These are phyloP conservation scores for Cottus gobio DNA, from an alignment of 2,113 vertebrate genomes.

Conservation along the genomic window DNA sequence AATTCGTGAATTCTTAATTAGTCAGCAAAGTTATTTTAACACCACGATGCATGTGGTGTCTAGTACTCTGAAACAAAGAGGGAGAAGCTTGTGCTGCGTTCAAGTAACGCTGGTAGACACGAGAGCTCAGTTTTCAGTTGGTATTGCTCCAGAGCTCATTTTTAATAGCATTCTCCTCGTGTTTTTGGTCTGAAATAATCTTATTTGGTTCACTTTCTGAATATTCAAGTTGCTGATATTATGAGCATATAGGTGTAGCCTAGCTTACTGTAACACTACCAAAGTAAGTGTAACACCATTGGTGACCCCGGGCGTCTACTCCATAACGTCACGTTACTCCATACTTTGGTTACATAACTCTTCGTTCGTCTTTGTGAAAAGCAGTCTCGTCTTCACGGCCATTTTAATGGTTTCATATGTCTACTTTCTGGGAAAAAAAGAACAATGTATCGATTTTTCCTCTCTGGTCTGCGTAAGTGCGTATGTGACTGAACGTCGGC, in stretches of 20 bases:
- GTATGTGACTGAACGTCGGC: neutral
- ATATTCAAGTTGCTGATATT: neutral
- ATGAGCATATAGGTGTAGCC: neutral
- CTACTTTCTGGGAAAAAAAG: neutral
- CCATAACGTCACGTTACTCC: neutral
- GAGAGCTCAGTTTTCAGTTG: neutral
- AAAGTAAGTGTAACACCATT: neutral
- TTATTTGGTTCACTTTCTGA: neutral
- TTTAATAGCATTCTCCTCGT: neutral
- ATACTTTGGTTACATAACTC: neutral
- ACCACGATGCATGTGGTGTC: slow-evolving; percentile 11
- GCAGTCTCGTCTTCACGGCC: neutral
- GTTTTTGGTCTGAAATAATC: neutral
- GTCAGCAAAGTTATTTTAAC: slow-evolving; percentile 32
- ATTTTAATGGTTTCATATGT: no score
- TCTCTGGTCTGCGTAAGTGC: neutral
- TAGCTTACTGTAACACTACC: neutral
- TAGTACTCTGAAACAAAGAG: slow-evolving; percentile 32
- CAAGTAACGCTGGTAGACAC: neutral
- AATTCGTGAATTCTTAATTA: slow-evolving; percentile 2
- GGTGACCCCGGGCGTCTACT: neutral
- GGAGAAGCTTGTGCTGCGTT: slow-evolving; percentile 41
- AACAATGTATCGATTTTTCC: neutral
- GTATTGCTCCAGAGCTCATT: neutral
- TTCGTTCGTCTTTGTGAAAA: neutral